A percentile compares a stretch with the other conserved stretches of the same genome.
These are phyloP conservation scores for Drosophila kokeensis DNA, from an alignment of 2,888 invertebrate species.

Conservation along the genomic window DNA sequence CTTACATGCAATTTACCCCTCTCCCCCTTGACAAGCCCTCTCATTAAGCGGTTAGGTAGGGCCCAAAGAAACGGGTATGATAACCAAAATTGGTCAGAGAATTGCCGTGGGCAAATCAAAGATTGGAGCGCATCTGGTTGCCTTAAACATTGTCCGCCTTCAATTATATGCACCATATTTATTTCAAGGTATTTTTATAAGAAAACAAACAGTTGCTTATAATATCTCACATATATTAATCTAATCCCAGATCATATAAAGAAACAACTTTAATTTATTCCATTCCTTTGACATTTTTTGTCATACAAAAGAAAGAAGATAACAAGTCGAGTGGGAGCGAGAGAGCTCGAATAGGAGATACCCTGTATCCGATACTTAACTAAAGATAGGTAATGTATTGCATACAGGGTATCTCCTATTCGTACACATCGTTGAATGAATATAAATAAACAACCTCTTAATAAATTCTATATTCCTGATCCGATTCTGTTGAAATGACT, in stretches of 20 bases:
- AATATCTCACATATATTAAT: neutral
- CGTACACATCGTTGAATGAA: neutral
- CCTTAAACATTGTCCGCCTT: neutral
- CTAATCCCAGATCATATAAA: neutral
- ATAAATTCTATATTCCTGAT: neutral
- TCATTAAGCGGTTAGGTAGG: conserved; percentile 10
- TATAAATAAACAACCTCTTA: neutral
- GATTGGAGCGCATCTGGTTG: conserved; percentile 5
- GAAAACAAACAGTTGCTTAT: neutral
- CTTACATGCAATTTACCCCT: conserved; percentile 56
- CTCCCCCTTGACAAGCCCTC: conserved; percentile 5
- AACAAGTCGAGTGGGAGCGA: neutral
- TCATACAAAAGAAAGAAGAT: neutral
- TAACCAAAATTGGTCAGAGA: neutral
- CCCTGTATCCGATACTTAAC: neutral
- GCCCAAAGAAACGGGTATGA: conserved; percentile 3
- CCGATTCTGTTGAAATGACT: neutral
- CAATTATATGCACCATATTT: neutral
- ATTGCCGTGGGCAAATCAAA: neutral
- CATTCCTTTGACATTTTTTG: neutral
- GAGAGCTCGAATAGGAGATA: neutral
- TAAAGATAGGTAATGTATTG: neutral
- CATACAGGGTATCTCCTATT: neutral
- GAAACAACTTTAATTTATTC: neutral
- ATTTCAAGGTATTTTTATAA: neutral